Percentiles rank a stretch among this genome's conserved stretches.
These are phyloP conservation scores for Smutsia temminckii DNA, from an alignment of 2,797 vertebrate genomes.

Conservation along the genomic window DNA sequence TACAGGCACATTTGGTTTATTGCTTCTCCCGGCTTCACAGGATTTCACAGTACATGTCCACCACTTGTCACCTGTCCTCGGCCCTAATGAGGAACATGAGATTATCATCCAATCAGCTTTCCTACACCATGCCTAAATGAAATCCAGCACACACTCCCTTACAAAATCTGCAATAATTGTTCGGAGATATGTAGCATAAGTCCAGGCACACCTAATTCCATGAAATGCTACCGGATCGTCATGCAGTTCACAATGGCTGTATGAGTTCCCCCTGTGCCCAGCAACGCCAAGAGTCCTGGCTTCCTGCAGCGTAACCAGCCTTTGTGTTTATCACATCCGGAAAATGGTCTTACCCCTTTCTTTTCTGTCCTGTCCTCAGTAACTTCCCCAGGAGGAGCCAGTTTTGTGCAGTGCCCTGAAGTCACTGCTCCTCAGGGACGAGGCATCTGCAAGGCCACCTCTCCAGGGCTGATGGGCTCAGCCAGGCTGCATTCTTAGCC, in stretches of 20 bases:
- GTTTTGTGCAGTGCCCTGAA: background rate
- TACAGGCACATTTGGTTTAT: background rate
- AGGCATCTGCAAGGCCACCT: background rate
- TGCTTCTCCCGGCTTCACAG: background rate
- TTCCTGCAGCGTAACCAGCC: rapidly evolving
- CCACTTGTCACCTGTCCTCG: background rate
- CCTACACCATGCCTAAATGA: background rate
- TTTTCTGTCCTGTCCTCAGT: background rate
- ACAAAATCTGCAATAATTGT: background rate
- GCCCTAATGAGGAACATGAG: too few relatives aligned
- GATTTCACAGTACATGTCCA: background rate
- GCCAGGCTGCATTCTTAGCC: background rate
- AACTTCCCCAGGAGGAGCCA: background rate
- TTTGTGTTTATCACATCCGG: background rate
- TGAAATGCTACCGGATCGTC: background rate
- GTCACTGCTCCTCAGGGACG: background rate
- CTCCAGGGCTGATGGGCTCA: background rate
- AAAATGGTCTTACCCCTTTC: background rate
- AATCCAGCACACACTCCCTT: background rate
- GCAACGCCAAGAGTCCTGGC: rapidly evolving
- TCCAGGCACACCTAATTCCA: background rate
- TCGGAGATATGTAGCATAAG: background rate
- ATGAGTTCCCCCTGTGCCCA: background rate
- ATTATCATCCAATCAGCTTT: background rate
- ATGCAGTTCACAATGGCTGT: background rate